Base-by-base conservation (phyloP, 2,888 invertebrate species). In the Oscheius sp. region DNA sequence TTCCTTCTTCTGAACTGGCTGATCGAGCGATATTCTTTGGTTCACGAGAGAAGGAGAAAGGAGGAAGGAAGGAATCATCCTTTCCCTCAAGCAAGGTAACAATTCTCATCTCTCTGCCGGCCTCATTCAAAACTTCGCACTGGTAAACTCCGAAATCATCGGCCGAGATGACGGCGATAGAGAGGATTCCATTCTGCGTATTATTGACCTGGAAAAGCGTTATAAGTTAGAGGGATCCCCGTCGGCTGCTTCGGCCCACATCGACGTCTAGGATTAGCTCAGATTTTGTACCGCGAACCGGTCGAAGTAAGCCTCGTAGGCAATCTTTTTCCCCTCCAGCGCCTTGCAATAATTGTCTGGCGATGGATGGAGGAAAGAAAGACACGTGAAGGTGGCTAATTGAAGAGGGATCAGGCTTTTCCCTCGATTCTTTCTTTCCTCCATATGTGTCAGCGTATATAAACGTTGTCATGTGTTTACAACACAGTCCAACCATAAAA, bases 71-170 rank as follows among this genome's bases (percentile, higher is more conserved):
- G 4, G 90, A n/a, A 8, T 59, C 59, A n/a, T 44, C 44, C 20
- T 59, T 44, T 38, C 59, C 44, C 41, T 59, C 59, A 28, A 28
- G n/a, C 28, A 59, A 30, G 9, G 41, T 41, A 1, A 59, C 44
- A n/a, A 30, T 59, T n/a, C 92, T 91, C 3, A 93, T 93, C 63
- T 92, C 91, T 87, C 94, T 93, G 12, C 96, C 97, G 1, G 93
- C 96, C 81, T 91, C 91, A 86, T 95, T 97, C 64, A 89, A 89
- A 0, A 94, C 94, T 82, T 95, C 91, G 87, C 97, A 97, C 87
- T 97, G 96, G 86, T 93, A 96, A 90, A 96, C 92, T 54, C 95
- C 96, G 41, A 67, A 77, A 33, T 77, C 72, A 5, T 66, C 66
- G 20, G 70, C 57, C 17, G 47, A 38, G n/a, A 77, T 61, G 6